phyloP scores from a whole-genome alignment of 1,140 invertebrate genomes.

The Drosophila pseudoobscura region DNA sequence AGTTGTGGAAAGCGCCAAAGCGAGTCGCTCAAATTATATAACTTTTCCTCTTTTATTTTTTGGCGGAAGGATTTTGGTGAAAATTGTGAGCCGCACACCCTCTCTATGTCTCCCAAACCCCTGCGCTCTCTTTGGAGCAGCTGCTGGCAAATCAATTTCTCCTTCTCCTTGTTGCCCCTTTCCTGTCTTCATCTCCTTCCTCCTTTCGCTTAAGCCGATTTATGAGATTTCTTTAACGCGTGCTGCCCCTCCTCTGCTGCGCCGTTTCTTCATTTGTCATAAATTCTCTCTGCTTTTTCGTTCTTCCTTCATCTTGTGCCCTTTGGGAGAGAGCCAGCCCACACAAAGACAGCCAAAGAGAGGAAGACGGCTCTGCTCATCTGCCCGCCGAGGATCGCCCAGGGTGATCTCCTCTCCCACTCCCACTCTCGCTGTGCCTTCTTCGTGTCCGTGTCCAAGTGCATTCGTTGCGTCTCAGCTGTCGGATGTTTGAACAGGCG shows the following conservation, averaged over 20 bases:
- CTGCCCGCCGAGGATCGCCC: conserved; percentile 34
- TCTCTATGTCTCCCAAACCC: background rate
- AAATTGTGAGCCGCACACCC: conserved; percentile 25
- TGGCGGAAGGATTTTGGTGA: conserved; percentile 48
- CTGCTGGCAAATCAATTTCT: conserved; percentile 32
- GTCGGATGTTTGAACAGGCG: conserved; percentile 36
- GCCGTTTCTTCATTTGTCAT: conserved; percentile 40
- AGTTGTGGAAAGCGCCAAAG: conserved; percentile 66
- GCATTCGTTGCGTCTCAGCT: conserved; percentile 63
- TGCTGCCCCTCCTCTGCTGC: conserved; percentile 29
- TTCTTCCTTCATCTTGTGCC: conserved; percentile 13
- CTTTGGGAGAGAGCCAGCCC: conserved; percentile 17
- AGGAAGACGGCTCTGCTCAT: background rate
- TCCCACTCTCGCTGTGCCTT: conserved; percentile 1
- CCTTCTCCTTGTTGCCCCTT: conserved; percentile 19
- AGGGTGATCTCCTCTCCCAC: conserved; percentile 14
- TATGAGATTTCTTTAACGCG: conserved; percentile 55
- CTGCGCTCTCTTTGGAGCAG: conserved; percentile 1
- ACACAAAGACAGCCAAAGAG: conserved; percentile 8
- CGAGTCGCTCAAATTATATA: conserved; percentile 69
- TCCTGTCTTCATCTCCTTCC: conserved; percentile 14
- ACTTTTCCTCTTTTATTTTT: conserved; percentile 56
- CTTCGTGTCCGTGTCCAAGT: conserved; percentile 48
- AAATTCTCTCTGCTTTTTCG: conserved; percentile 29
- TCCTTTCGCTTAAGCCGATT: conserved; percentile 39